Percentiles rank a stretch among this genome's conserved stretches.
Evolutionary conservation across 2,888 invertebrate species (phyloP).

Genomic region (Nezara viridula): DNA sequence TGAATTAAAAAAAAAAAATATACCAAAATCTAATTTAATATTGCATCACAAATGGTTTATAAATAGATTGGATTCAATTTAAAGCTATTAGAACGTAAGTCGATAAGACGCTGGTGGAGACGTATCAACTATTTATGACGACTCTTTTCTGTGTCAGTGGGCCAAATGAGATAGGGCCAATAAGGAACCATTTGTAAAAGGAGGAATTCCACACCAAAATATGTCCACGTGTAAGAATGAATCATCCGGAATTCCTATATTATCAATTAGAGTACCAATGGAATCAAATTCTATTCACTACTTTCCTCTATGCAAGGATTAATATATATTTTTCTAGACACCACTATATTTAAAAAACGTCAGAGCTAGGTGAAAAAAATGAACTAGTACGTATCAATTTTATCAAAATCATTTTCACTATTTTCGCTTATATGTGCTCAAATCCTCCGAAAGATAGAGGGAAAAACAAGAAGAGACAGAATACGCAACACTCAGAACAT

Average conservation of each 20-base stretch:
- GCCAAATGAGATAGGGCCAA: conserved; percentile 37
- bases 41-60: background rate
- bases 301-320: too few species aligned
- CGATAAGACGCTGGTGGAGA: background rate
- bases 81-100: background rate
- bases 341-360: too few species aligned
- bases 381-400: too few species aligned
- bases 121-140: conserved; percentile 30
- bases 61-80: background rate
- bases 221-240: conserved; percentile 1
- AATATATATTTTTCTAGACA: too few species aligned
- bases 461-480: too few species aligned
- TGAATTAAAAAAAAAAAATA: background rate
- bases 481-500: too few species aligned
- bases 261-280: background rate
- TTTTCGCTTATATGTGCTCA: too few species aligned
- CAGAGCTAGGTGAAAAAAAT: too few species aligned
- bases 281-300: too few species aligned
- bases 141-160: conserved; percentile 24
- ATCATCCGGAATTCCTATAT: background rate
- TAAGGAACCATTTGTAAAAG: conserved; percentile 32
- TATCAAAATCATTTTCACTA: too few species aligned
- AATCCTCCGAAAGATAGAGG: too few species aligned
- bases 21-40: background rate
- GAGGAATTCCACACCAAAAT: background rate